Base-by-base conservation (phyloP, 53 echinoderm and acorn worm genomes). In the Hippasteria phrygiana region DNA sequence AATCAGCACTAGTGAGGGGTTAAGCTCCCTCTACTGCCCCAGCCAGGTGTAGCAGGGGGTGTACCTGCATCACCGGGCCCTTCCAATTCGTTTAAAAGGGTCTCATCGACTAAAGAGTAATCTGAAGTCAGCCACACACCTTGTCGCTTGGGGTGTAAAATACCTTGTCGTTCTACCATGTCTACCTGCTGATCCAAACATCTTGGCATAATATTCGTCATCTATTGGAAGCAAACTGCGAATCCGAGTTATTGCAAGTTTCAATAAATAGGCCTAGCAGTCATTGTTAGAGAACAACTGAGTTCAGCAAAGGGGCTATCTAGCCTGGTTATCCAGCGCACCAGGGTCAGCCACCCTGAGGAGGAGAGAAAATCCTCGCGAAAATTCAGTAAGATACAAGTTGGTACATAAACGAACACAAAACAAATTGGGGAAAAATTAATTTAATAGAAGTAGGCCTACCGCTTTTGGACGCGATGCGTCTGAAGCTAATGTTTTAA, bases 11-110 rank as follows among this genome's bases (percentile, higher is more conserved):
- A 70, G 70, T 70, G 70, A 38, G 70, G 70, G 70, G 0, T 3
- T 70, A 70, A 70, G 70, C 70, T 70, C 70, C 70, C 1, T n/a
- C 70, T 70, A 38, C 70, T 70, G 36, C 70, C 70, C 70, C 37
- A 70, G 70, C 70, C 70, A 70, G 70, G 70, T 38, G 70, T 70
- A 70, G 39, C 70, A n/a, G 20, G 39, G 70, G 70, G 70, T 70
- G 37, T 70, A 70, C 70, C 39, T 70, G 70, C 70, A 70, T 70
- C 37, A 18, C 36, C 16, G 18, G 32, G 18, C 70, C 38, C 38
- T 70, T 70, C 16, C n/a, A n/a, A n/a, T n/a, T n/a, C n/a, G n/a
- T n/a, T n/a, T n/a, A n/a, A n/a, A n/a, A n/a, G n/a, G 70, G 70
- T 17, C 32, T 36, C 38, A 70, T 70, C 70, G 39, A 16, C 36